Conservation (phyloP, 2,888 invertebrate species). For the Dyspetes luteomarginatus region DNA sequence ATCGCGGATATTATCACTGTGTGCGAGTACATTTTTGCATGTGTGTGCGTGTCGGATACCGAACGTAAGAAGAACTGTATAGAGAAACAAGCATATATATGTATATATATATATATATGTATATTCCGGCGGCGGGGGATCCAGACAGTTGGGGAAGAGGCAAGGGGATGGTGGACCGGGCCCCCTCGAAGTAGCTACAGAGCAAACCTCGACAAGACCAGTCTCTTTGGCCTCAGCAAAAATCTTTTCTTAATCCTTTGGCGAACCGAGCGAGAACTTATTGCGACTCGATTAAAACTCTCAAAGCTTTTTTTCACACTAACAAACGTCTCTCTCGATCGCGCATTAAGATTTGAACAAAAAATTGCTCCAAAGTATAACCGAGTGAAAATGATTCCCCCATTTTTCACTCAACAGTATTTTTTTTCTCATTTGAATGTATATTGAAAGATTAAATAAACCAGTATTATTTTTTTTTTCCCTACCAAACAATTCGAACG, state of each 20-base stretch:
- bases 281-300: constrained; percentile 44
- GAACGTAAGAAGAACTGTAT: constrained; percentile 45
- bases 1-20: constrained; percentile 34
- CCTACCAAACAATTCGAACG: too few relatives aligned
- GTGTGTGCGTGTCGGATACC: constrained; percentile 37
- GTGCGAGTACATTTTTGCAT: constrained; percentile 26
- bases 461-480: too few relatives aligned
- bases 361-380: too few relatives aligned
- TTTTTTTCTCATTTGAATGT: too few relatives aligned
- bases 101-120: neutral
- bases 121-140: constrained; percentile 40
- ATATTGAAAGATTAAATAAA: too few relatives aligned
- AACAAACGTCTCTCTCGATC: too few relatives aligned
- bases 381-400: too few relatives aligned
- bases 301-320: constrained; percentile 10
- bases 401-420: too few relatives aligned
- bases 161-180: constrained; percentile 48
- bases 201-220: constrained; percentile 53
- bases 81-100: constrained; percentile 30
- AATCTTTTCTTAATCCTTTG: constrained; percentile 48
- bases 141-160: constrained; percentile 41
- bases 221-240: constrained; percentile 36
- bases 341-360: too few relatives aligned
- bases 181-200: constrained; percentile 57
- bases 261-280: constrained; percentile 36